A percentile compares a stretch with the other conserved stretches of the same genome.
phyloP scores from a whole-genome alignment of 2,888 invertebrate genomes.

The Dastarcus helophoroides region DNA sequence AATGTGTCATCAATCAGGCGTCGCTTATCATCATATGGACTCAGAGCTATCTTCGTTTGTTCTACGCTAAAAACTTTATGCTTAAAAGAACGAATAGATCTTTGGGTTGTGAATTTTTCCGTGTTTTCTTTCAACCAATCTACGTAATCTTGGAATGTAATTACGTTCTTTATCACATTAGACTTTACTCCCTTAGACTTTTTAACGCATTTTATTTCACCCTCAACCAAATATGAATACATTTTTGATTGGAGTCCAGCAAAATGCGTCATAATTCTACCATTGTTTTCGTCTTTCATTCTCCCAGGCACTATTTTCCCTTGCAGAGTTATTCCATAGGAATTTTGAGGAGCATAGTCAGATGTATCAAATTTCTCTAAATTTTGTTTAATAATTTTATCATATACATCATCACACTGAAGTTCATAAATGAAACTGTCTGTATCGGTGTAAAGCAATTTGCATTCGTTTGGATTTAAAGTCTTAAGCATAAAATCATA shows the following conservation, averaged over 20 bases:
- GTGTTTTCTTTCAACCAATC: background rate
- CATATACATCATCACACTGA: too few species aligned
- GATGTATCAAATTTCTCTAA: too few species aligned
- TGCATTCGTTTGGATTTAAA: too few species aligned
- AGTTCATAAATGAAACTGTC: too few species aligned
- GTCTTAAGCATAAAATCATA: too few species aligned
- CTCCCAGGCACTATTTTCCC: slow-evolving; percentile 20
- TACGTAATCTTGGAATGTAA: slow-evolving; percentile 3
- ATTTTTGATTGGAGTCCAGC: slow-evolving; percentile 18
- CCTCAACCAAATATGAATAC: slow-evolving; percentile 15
- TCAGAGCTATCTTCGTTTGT: background rate
- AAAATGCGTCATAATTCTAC: slow-evolving; percentile 19
- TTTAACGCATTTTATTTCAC: background rate
- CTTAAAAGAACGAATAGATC: background rate
- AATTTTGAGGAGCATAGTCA: slow-evolving; percentile 15
- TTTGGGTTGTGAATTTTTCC: background rate
- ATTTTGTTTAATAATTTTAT: too few species aligned
- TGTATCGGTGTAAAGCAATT: too few species aligned
- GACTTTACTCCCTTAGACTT: background rate
- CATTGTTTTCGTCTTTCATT: slow-evolving; percentile 22
- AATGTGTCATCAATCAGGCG: too few species aligned
- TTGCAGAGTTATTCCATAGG: slow-evolving; percentile 14
- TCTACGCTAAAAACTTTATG: background rate
- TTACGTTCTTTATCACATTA: slow-evolving; percentile 1
- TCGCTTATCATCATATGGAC: too few species aligned